Evolutionary conservation across 2,888 invertebrate genomes (phyloP).

Genomic region (Apantesis nais): DNA sequence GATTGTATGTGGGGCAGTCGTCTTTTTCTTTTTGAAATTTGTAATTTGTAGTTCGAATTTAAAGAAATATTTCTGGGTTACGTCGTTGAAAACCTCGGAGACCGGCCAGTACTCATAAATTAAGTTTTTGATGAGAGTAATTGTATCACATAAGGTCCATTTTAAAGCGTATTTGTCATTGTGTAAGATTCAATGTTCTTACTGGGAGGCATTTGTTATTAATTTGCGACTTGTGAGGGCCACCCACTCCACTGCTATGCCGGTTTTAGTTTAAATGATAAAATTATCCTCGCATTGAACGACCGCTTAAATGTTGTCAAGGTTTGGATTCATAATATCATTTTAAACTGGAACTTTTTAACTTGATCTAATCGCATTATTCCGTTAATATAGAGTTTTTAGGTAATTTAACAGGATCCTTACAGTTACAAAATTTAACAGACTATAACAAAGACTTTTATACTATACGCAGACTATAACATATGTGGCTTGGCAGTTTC

Average conservation of each 20-base stretch:
- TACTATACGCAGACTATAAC: too few relatives aligned
- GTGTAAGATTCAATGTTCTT: constrained; percentile 27
- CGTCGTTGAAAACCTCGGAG: background rate
- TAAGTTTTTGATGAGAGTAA: constrained; percentile 19
- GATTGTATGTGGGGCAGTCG: background rate
- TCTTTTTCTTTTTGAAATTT: background rate
- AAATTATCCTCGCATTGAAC: background rate
- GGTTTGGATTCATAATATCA: background rate
- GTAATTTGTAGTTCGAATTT: constrained; percentile 23
- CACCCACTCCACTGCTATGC: constrained; percentile 14
- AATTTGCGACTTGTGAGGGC: constrained; percentile 13
- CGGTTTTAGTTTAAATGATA: background rate
- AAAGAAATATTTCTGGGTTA: constrained; percentile 23
- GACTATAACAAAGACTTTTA: too few relatives aligned
- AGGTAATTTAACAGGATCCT: background rate
- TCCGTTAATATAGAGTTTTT: background rate
- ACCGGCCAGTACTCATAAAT: background rate
- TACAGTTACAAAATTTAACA: too few relatives aligned
- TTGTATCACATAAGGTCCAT: constrained; percentile 32
- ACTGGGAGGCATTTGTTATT: constrained; percentile 23
- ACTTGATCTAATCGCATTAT: background rate
- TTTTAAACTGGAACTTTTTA: background rate
- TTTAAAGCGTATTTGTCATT: constrained; percentile 13
- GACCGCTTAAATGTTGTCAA: background rate
- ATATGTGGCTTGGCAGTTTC: too few relatives aligned